phyloP scores from a whole-genome alignment of 2,797 vertebrate genomes.

The Benthosema pterotum region DNA sequence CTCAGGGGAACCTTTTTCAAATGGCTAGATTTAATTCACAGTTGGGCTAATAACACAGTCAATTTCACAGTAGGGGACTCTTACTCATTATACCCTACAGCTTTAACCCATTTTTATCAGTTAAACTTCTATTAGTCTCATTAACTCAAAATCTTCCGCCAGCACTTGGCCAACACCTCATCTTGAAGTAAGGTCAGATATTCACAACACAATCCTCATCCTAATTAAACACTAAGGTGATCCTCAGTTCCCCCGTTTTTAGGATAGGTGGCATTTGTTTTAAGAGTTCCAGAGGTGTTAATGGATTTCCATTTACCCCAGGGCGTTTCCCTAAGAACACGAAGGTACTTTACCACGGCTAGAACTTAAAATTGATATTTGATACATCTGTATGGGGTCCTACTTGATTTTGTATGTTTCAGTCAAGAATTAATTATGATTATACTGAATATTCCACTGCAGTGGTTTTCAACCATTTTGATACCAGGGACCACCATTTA shows the following conservation, averaged over 20 bases:
- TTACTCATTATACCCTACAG: constrained; percentile 21
- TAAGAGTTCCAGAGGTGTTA: too few species aligned
- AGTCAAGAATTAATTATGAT: constrained; percentile 34
- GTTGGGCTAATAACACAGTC: constrained; percentile 53
- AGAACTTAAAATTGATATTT: too few species aligned
- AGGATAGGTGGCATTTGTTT: too few species aligned
- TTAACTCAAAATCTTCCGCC: constrained; percentile 32
- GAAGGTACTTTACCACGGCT: too few species aligned
- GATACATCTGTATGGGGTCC: background rate
- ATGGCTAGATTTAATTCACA: constrained; percentile 53
- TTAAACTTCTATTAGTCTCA: constrained; percentile 20
- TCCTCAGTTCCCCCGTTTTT: background rate
- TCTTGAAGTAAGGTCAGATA: background rate
- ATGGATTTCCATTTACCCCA: too few species aligned
- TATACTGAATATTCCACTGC: too few species aligned
- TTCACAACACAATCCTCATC: background rate
- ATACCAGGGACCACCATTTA: too few species aligned
- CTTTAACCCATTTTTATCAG: constrained; percentile 26
- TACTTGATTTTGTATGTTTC: constrained; percentile 16
- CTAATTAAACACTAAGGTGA: constrained; percentile 16
- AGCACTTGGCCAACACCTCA: constrained; percentile 5
- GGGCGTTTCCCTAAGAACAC: too few species aligned
- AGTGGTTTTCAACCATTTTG: too few species aligned
- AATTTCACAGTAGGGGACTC: constrained; percentile 52
- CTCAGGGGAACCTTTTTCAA: constrained; percentile 32